Conservation (phyloP, 2,797 vertebrate species). For the Muscicapa striata region DNA sequence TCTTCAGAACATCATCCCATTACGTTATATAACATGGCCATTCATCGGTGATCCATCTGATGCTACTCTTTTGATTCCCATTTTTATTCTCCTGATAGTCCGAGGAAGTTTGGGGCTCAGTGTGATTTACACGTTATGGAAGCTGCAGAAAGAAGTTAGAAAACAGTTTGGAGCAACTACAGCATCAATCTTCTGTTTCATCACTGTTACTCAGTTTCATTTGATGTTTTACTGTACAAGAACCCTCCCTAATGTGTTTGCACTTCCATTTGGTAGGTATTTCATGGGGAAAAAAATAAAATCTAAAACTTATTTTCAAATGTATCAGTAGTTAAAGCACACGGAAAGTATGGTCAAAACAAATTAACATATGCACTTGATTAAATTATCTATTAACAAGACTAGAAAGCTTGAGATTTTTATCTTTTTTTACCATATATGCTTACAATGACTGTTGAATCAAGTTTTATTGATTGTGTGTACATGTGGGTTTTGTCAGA, state of each 20-base stretch:
- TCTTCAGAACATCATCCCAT: background rate
- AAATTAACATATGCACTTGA: background rate
- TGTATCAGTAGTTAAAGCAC: background rate
- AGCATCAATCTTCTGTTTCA: slow-evolving; percentile 86
- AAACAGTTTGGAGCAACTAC: slow-evolving; percentile 89
- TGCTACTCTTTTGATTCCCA: background rate
- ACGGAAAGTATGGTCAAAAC: background rate
- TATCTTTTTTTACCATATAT: background rate
- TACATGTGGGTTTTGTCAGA: background rate
- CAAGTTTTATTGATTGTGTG: background rate
- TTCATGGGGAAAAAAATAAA: background rate
- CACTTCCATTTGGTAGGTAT: slow-evolving; percentile 87
- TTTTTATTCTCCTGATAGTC: slow-evolving; percentile 74
- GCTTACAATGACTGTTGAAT: background rate
- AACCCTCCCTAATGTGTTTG: slow-evolving; percentile 93
- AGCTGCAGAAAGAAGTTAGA: slow-evolving; percentile 86
- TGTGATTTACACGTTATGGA: slow-evolving; percentile 86
- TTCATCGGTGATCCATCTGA: background rate
- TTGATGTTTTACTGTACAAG: slow-evolving; percentile 97
- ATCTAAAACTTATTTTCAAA: background rate
- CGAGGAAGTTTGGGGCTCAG: slow-evolving; percentile 86
- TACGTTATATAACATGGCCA: background rate
- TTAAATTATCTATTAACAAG: background rate
- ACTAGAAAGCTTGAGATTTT: background rate
- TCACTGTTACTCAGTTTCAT: slow-evolving; percentile 92